These are phyloP conservation scores for Ecdyonurus torrentis DNA, from an alignment of 2,888 invertebrate species.

Conservation along the genomic window DNA sequence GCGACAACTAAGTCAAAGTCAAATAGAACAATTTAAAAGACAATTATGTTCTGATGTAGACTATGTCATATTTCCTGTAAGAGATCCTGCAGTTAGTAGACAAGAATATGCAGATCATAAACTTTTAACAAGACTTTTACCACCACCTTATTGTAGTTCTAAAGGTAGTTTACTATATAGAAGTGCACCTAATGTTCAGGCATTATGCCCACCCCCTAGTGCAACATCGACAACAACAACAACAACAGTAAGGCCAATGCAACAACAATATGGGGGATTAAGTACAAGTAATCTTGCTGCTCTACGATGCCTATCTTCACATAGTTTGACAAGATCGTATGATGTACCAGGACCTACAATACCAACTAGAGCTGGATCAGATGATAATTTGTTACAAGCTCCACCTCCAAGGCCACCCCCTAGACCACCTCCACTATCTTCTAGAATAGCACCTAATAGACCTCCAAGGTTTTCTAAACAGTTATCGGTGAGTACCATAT, in stretches of 20 bases:
- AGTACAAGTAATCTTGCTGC: neutral
- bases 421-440: conserved; percentile 32
- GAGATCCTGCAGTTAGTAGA: conserved; percentile 76
- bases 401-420: conserved; percentile 26
- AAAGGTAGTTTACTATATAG: conserved; percentile 62
- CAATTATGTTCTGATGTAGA: conserved; percentile 83
- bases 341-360: neutral
- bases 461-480: neutral
- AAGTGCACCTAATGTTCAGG: conserved; percentile 56
- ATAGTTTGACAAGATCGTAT: neutral
- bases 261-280: conserved; percentile 19
- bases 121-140: conserved; percentile 36
- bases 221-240: conserved; percentile 30
- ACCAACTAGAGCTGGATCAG: conserved; percentile 51
- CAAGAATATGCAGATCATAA: conserved; percentile 85
- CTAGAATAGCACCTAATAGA: neutral
- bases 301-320: neutral
- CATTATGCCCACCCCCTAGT: neutral
- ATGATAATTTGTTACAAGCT: conserved; percentile 52
- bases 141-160: conserved; percentile 33
- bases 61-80: conserved; percentile 78
- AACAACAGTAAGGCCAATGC: conserved; percentile 46
- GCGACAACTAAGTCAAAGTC: conserved; percentile 46
- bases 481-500: neutral
- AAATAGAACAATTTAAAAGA: conserved; percentile 74